Evolutionary conservation across 2,113 vertebrate genomes (phyloP), one percentile per base, ranked within the genome.

Genomic region (Pandion haliaetus): DNA sequence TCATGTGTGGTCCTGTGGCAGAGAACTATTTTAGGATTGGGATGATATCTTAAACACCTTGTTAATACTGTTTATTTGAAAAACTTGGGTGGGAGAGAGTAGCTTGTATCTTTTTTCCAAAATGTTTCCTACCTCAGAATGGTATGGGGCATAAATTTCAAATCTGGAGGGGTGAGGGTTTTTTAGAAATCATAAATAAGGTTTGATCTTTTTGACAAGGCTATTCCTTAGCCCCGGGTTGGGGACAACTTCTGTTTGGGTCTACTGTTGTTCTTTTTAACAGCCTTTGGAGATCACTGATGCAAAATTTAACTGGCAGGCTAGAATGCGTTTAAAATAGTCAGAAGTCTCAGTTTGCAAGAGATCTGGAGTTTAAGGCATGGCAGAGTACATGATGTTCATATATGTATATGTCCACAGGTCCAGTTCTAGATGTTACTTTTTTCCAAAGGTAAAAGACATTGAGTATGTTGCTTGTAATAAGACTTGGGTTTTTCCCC

Each of bases 1-100:
- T 96, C 81, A 6, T 12, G 86, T 82, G 97, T 98, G 97, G 96
- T 96, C 96, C 65, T 83, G 57, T 36, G 90, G 82, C 59, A 52
- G 69, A 59, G 84, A 62, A 24, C 93, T 93, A 55, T 93, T 91
- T 88, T 79, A 54, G 84, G 74, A 8, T 17, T 12, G 42, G 83
- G 94, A 87, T 93, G 90, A n/a, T 86, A 72, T 86, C 93, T 96
- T 80, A 59, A 67, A 45, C 76, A 82, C 73, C 76, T 90, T 87
- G 83, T 84, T 91, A 82, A 61, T 72, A 24, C 31, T 86, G 77
- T 85, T 97, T 92, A 66, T 83, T 84, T 88, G 88, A 50, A 78
- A 84, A 71, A 21, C 85, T 26, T 42, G 69, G 44, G 42, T 61
- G 57, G 70, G 54, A 82, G 47, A 69, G 49, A 23, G 45, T n/a